Conservation (phyloP, 2,113 vertebrate genomes). For the Loxodonta africana region DNA sequence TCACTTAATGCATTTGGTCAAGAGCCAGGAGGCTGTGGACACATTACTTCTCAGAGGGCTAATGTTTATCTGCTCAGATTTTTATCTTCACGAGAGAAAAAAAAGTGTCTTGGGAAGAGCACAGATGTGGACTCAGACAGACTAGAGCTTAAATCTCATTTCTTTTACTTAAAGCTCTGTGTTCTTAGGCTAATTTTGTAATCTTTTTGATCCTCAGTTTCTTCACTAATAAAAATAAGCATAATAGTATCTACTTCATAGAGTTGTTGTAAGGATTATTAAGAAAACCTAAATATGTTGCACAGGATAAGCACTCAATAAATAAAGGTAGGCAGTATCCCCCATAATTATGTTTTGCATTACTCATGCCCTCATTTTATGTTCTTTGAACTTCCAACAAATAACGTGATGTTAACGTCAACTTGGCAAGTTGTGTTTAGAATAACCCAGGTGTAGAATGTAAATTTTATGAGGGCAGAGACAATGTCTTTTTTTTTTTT, state of each 20-base stretch:
- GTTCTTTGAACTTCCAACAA: not conserved
- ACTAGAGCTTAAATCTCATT: not conserved
- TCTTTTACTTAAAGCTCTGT: not conserved
- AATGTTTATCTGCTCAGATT: not conserved
- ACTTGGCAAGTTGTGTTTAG: conserved; percentile 1
- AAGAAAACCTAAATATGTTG: not conserved
- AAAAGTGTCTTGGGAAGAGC: not conserved
- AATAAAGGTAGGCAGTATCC: not conserved
- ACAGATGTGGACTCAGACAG: not conserved
- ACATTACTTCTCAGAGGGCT: not conserved
- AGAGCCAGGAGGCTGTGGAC: not conserved
- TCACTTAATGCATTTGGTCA: not conserved
- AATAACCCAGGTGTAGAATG: not conserved
- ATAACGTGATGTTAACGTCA: not conserved
- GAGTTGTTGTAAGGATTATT: conserved; percentile 1
- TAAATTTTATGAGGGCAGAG: not conserved
- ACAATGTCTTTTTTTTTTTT: not conserved
- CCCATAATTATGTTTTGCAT: not conserved
- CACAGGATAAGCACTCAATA: not conserved
- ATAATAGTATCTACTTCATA: not conserved
- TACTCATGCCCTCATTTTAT: not conserved
- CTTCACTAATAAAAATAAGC: not conserved
- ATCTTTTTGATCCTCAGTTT: not conserved
- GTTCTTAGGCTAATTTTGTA: not conserved
- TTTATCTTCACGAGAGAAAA: not conserved